These are phyloP conservation scores for Papilio gigon DNA, from an alignment of 2,888 invertebrate species.

Conservation along the genomic window DNA sequence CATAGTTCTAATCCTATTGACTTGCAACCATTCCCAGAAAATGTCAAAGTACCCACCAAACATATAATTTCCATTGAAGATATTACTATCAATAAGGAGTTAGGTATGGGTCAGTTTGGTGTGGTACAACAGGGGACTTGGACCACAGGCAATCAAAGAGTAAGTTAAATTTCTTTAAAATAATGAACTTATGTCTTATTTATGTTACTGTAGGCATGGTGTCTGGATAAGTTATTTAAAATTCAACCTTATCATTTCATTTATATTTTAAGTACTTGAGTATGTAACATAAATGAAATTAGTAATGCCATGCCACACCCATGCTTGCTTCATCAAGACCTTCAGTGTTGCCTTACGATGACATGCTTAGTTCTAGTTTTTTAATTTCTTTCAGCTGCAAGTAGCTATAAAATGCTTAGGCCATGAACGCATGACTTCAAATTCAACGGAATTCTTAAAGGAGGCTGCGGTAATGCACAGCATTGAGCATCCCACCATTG, in stretches of 20 bases:
- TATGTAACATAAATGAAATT: conserved; percentile 10
- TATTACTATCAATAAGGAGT: conserved; percentile 95
- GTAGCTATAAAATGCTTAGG: conserved; percentile 98
- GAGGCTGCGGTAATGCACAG: conserved; percentile 99
- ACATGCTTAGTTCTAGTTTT: neutral
- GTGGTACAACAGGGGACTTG: conserved; percentile 99
- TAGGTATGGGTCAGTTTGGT: conserved; percentile 99
- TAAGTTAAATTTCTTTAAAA: conserved; percentile 67
- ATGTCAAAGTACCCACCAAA: conserved; percentile 88
- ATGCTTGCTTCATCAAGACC: too few relatives aligned
- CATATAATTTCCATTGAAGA: conserved; percentile 95
- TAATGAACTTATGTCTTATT: too few relatives aligned
- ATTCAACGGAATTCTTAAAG: conserved; percentile 97
- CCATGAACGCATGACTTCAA: conserved; percentile 96
- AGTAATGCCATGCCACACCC: too few relatives aligned
- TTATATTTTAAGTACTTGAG: too few relatives aligned
- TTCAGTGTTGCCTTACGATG: too few relatives aligned
- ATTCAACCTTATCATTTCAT: too few relatives aligned
- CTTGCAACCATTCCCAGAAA: conserved; percentile 64
- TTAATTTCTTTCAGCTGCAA: conserved; percentile 85
- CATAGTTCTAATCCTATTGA: conserved; percentile 58
- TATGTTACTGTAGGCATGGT: too few relatives aligned
- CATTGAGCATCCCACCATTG: conserved; percentile 98
- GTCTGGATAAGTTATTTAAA: too few relatives aligned
- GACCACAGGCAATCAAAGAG: conserved; percentile 96